Percentiles rank a stretch among this genome's conserved stretches.
phyloP scores from a whole-genome alignment of 2,888 invertebrate genomes.

The Trissonchulus sp. region DNA sequence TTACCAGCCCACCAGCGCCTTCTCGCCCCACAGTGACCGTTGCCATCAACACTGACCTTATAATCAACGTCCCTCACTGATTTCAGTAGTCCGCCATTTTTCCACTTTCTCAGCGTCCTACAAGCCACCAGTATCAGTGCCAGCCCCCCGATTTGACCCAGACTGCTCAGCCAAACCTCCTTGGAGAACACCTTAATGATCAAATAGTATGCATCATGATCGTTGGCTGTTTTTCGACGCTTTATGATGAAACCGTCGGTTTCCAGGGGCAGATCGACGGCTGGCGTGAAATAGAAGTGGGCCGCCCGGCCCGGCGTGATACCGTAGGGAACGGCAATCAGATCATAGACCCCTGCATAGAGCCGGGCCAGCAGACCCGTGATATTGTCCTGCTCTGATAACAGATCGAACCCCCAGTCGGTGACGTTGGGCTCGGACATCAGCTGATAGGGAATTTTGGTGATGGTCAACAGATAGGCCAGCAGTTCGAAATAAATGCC shows the following conservation, averaged over 20 bases:
- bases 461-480: not conserved
- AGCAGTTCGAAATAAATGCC: not conserved
- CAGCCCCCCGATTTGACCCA: not conserved
- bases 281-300: not conserved
- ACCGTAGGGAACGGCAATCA: not conserved
- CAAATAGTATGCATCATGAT: not conserved
- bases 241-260: not conserved
- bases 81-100: not conserved
- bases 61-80: not conserved
- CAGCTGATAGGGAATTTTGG: not conserved
- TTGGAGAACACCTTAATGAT: not conserved
- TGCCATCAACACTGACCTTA: not conserved
- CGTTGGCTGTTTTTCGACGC: not conserved
- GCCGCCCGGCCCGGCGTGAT: not conserved
- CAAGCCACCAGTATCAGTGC: not conserved
- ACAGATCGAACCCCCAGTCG: not conserved
- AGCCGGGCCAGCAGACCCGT: not conserved
- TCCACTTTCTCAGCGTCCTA: not conserved
- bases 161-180: not conserved
- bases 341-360: not conserved
- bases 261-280: not conserved
- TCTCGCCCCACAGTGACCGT: too few species aligned
- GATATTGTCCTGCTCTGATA: not conserved
- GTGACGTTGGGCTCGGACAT: not conserved
- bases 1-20: too few species aligned